Conservation (phyloP, 2,888 invertebrate genomes). For the Dolichomitus sp. region DNA sequence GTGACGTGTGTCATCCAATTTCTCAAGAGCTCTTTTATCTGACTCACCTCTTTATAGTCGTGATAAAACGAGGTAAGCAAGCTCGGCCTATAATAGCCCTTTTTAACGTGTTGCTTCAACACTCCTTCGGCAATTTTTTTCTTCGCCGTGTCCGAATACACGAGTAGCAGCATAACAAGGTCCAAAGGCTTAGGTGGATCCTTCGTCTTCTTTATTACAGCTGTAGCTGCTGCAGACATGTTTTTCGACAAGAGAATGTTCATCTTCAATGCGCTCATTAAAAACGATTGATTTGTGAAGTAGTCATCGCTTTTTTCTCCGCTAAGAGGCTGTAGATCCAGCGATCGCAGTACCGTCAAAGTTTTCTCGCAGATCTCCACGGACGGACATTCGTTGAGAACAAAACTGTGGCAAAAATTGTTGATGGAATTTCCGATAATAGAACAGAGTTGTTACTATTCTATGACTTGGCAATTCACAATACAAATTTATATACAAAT, state of each 20-base stretch:
- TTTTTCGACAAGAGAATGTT: constrained; percentile 88
- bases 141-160: constrained; percentile 84
- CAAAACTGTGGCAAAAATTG: constrained; percentile 85
- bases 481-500: constrained; percentile 19
- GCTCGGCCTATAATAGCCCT: constrained; percentile 88
- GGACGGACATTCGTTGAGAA: constrained; percentile 87
- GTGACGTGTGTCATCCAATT: not conserved
- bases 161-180: constrained; percentile 89
- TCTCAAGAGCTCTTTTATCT: not conserved
- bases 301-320: constrained; percentile 87
- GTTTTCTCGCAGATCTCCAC: constrained; percentile 78
- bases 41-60: constrained; percentile 77
- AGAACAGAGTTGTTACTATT: constrained; percentile 70
- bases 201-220: constrained; percentile 87
- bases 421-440: constrained; percentile 29
- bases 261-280: constrained; percentile 88
- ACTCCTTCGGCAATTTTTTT: constrained; percentile 89
- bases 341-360: constrained; percentile 75
- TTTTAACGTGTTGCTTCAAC: constrained; percentile 89
- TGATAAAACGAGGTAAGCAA: constrained; percentile 87
- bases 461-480: too few species aligned
- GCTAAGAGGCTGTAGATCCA: constrained; percentile 79
- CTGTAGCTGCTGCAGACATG: constrained; percentile 88
- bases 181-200: constrained; percentile 90
- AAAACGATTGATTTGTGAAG: constrained; percentile 88